Evolutionary conservation across 35 echinoderm and acorn worm genomes (phyloP).

Genomic region (Apostichopus californicus): DNA sequence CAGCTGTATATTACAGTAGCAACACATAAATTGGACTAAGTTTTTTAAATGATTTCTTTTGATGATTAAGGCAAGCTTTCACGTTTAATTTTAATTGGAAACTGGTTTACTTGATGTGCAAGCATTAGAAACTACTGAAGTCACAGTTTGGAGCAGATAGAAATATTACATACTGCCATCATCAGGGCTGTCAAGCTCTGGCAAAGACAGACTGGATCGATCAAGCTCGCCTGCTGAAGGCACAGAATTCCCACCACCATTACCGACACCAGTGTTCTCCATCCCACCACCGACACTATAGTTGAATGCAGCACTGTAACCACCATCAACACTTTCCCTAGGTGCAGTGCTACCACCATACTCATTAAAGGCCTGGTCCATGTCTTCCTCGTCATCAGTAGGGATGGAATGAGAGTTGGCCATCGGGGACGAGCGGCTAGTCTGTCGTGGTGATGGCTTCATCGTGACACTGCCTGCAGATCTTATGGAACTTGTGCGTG

Average conservation of each 20-base stretch:
- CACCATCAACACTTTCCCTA: constrained; percentile 35
- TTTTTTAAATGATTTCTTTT: no score
- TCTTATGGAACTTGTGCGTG: constrained; percentile 91
- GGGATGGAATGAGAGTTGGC: constrained; percentile 51
- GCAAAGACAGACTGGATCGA: constrained; percentile 28
- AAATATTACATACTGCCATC: constrained; percentile 71
- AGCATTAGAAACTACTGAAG: background rate
- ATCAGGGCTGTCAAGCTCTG: constrained; percentile 70
- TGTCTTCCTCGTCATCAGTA: constrained; percentile 71
- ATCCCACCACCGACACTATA: constrained; percentile 55
- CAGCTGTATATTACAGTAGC: background rate
- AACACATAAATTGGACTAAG: background rate
- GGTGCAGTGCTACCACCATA: constrained; percentile 45
- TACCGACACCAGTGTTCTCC: constrained; percentile 39
- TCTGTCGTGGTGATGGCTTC: constrained; percentile 43
- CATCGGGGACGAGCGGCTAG: constrained; percentile 18
- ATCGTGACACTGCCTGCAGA: constrained; percentile 78
- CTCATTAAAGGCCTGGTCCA: constrained; percentile 87
- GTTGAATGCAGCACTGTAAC: constrained; percentile 34
- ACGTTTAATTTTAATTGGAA: no score
- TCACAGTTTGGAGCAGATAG: background rate
- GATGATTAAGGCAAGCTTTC: no score
- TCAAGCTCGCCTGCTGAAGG: constrained; percentile 24
- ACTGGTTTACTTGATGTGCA: no score
- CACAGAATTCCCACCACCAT: constrained; percentile 54